Percentiles rank a stretch among this genome's conserved stretches.
These are phyloP conservation scores for Oryzias sinensis DNA, from an alignment of 2,797 vertebrate genomes.

Conservation along the genomic window DNA sequence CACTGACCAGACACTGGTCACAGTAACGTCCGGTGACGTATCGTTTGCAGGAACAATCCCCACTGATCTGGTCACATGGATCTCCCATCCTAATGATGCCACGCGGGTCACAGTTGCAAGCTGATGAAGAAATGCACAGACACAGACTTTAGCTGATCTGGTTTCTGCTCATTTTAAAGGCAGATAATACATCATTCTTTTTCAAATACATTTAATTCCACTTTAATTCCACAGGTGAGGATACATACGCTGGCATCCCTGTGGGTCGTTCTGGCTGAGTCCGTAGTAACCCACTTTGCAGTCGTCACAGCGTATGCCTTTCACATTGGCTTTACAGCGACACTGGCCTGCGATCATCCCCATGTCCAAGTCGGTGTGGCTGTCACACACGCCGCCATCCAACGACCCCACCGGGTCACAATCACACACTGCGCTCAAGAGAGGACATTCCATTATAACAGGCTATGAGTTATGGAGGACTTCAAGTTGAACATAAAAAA, in stretches of 20 bases:
- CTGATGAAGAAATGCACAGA: slow-evolving; percentile 54
- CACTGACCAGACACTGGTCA: slow-evolving; percentile 85
- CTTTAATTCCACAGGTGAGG: background rate
- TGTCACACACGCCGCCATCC: slow-evolving; percentile 84
- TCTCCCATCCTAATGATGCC: slow-evolving; percentile 77
- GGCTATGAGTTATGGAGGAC: too few relatives aligned
- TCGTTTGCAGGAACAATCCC: slow-evolving; percentile 88
- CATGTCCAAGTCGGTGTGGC: slow-evolving; percentile 76
- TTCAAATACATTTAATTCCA: background rate
- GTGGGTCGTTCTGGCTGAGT: slow-evolving; percentile 79
- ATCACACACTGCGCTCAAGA: slow-evolving; percentile 77
- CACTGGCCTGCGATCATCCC: slow-evolving; percentile 86
- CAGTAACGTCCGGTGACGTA: slow-evolving; percentile 86
- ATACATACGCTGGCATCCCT: slow-evolving; percentile 84
- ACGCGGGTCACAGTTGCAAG: slow-evolving; percentile 83
- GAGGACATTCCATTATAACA: background rate
- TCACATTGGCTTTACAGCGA: slow-evolving; percentile 84
- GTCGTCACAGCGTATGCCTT: slow-evolving; percentile 80
- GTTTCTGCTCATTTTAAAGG: slow-evolving; percentile 1
- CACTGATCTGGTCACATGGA: slow-evolving; percentile 85
- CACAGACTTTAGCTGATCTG: slow-evolving; percentile 27
- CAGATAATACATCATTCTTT: background rate
- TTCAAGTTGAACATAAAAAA: too few relatives aligned
- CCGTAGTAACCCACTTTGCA: slow-evolving; percentile 83
- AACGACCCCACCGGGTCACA: slow-evolving; percentile 84